Evolutionary conservation across 2,888 invertebrate species (phyloP), one percentile per base, ranked within the genome.

Genomic region (Tetanocera ferruginea): DNA sequence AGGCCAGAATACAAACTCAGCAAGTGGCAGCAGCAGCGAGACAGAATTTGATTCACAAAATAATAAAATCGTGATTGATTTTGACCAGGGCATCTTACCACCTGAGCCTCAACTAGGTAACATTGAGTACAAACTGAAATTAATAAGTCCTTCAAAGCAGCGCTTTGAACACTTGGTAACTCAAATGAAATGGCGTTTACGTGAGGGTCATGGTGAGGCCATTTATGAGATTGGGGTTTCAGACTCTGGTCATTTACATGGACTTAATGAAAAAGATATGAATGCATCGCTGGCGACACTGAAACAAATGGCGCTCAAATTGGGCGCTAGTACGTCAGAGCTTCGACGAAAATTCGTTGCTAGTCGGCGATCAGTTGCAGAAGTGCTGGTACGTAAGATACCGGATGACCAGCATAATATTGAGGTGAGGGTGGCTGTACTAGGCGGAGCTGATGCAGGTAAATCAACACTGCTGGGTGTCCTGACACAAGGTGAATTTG

Each of bases 181-280:
- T 0, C 99, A 99, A 94, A 93, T 99, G 93, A 99, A 99, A 91
- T 99, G 99, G 99, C 93, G 99, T 0, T 92, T 99, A 11, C 93
- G 97, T 0, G 97, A 98, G 90, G 97, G 99, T 37, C 96, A 97
- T 82, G 99, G 99, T 0, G 96, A 97, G 89, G 98, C 98, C 0
- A 97, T 99, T 81, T 99, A 99, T 90, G 98, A 98, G 90, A 95
- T 99, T 71, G 99, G 99, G 0, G 97, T 97, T 2, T 94, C 96
- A 78, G 97, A 97, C 90, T 95, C 95, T 85, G 98, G 98, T 0
- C 92, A 94, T 73, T 91, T 98, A 83, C 93, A 95, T 11, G 99
- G 99, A 4, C 92, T 99, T 6, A 93, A 94, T 0, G 93, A 94
- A 76, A 91, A 93, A 11, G 97, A 98, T 76, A 94, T 99, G 92